phyloP scores from a whole-genome alignment of 1,140 invertebrate species.

The Heterodera carotae region DNA sequence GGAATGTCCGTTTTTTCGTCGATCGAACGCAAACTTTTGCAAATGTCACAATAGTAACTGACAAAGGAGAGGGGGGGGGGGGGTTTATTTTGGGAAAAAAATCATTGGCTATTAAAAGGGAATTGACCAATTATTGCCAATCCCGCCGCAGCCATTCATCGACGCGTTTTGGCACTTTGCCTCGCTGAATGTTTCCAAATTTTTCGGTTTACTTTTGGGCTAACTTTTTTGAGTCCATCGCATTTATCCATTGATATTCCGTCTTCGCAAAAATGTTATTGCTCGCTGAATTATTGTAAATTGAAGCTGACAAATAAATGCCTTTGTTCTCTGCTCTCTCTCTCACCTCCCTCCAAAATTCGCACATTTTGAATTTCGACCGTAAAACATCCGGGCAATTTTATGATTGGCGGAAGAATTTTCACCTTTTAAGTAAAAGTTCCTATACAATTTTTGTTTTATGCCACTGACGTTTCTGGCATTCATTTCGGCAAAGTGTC shows the following conservation, averaged over 20 bases:
- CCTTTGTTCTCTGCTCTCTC: constrained; percentile 39
- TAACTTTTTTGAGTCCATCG: constrained; percentile 45
- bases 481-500: constrained; percentile 60
- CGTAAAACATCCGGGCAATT: constrained; percentile 65
- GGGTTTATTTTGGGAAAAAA: neutral
- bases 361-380: constrained; percentile 63
- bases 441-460: neutral
- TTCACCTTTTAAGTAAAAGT: constrained; percentile 35
- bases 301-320: neutral
- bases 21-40: constrained; percentile 57
- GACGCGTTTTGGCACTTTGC: constrained; percentile 63
- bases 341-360: constrained; percentile 50
- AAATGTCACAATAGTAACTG: constrained; percentile 65
- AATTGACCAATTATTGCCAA: constrained; percentile 55
- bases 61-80: constrained; percentile 26
- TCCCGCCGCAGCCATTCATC: constrained; percentile 63
- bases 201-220: constrained; percentile 16
- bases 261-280: constrained; percentile 59
- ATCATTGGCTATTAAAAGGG: neutral
- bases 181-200: constrained; percentile 29
- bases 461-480: constrained; percentile 35
- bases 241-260: constrained; percentile 65
- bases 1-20: constrained; percentile 34
- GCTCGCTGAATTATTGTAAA: neutral
- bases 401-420: constrained; percentile 59